These are phyloP conservation scores for Pampus argenteus DNA, from an alignment of 2,797 vertebrate species.

Conservation along the genomic window DNA sequence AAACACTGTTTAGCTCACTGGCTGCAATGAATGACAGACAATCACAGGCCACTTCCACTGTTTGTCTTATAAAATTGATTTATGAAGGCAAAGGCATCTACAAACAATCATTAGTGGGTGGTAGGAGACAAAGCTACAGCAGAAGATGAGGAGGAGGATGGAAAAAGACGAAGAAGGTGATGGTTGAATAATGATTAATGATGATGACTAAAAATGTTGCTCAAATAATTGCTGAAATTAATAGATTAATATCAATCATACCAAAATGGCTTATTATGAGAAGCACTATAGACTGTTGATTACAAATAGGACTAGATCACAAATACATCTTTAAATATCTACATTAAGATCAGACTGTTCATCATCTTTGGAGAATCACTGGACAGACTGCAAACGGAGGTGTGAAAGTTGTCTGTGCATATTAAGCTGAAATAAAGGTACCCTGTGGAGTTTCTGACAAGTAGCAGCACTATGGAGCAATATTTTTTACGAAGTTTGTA, in stretches of 20 bases:
- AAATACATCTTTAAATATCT: neutral
- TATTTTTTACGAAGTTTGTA: no score
- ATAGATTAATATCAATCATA: constrained; percentile 1
- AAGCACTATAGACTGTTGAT: neutral
- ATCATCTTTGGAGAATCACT: neutral
- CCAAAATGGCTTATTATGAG: neutral
- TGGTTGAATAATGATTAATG: constrained; percentile 8
- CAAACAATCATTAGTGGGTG: constrained; percentile 47
- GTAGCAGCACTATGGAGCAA: no score
- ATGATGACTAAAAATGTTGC: neutral
- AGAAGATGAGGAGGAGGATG: constrained; percentile 24
- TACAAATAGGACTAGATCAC: neutral
- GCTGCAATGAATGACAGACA: neutral
- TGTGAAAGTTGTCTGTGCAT: neutral
- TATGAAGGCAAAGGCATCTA: constrained; percentile 23
- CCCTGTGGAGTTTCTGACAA: no score
- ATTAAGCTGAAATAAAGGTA: neutral
- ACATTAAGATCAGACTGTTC: neutral
- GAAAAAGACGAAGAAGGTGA: constrained; percentile 18
- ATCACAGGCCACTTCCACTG: constrained; percentile 6
- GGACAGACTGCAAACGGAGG: no score
- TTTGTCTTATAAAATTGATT: constrained; percentile 30
- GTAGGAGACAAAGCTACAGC: constrained; percentile 34
- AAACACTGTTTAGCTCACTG: constrained; percentile 11
- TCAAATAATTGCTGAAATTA: neutral